These are phyloP conservation scores for Machimus atricapillus DNA, from an alignment of 2,888 invertebrate genomes.

Conservation along the genomic window DNA sequence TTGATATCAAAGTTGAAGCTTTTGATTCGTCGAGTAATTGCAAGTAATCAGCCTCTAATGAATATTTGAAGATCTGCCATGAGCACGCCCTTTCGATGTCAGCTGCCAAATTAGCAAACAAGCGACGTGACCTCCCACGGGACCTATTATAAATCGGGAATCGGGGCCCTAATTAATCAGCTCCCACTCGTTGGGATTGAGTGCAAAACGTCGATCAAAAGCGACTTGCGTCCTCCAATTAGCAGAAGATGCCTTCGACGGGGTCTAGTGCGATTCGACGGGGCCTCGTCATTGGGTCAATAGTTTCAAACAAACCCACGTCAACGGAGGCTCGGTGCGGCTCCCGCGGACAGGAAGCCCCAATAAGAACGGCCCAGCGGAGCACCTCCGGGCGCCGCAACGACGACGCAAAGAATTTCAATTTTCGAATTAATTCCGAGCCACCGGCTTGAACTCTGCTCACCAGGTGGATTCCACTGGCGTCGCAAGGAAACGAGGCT, in stretches of 20 bases:
- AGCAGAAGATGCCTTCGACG: background rate
- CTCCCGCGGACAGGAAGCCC: background rate
- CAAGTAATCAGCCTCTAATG: background rate
- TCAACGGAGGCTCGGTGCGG: background rate
- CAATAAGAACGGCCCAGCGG: background rate
- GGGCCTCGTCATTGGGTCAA: background rate
- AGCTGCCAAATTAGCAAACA: background rate
- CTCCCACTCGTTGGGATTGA: background rate
- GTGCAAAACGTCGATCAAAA: background rate
- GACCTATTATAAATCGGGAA: background rate
- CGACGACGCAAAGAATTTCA: background rate
- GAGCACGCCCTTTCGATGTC: background rate
- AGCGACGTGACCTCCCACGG: background rate
- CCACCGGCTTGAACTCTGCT: background rate
- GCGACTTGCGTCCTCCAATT: background rate
- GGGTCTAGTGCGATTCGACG: background rate
- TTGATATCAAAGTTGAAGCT: background rate
- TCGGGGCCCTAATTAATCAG: background rate
- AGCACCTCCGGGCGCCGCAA: background rate
- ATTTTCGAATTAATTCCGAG: background rate
- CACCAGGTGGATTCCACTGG: background rate
- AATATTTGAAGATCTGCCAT: background rate
- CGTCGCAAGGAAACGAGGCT: background rate
- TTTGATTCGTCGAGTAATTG: background rate
- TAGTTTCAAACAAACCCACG: background rate